Evolutionary conservation across 2,888 invertebrate species (phyloP).

Genomic region (Fabriciana adippe): DNA sequence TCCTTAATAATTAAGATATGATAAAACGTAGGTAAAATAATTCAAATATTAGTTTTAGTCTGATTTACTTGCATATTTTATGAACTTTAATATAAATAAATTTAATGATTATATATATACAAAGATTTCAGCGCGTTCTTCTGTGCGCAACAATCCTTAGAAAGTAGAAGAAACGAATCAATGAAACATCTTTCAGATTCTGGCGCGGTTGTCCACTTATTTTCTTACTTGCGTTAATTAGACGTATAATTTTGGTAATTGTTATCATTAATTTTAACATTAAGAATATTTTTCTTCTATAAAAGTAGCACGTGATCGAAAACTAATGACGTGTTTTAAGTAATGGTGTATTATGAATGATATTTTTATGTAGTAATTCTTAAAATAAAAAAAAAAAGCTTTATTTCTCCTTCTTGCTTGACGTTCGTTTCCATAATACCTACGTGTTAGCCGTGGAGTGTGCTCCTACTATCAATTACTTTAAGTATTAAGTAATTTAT

Average conservation of each 20-base stretch:
- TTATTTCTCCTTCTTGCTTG: no score
- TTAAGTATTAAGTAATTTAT: no score
- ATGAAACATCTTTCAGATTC: conserved; percentile 38
- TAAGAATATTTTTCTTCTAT: conserved; percentile 19
- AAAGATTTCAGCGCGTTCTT: background rate
- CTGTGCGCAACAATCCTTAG: conserved; percentile 14
- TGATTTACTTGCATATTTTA: no score
- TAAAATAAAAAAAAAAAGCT: no score
- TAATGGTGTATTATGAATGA: background rate
- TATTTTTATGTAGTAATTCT: background rate
- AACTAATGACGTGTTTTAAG: conserved; percentile 30
- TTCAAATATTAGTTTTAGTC: no score
- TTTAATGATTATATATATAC: no score
- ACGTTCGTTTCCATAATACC: no score
- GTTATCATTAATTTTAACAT: conserved; percentile 30
- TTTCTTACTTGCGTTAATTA: conserved; percentile 37
- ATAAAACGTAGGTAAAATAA: no score
- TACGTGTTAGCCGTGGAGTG: no score
- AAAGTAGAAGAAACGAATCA: conserved; percentile 37
- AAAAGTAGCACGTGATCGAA: conserved; percentile 29
- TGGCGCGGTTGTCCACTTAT: conserved; percentile 37
- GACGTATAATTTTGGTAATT: conserved; percentile 39
- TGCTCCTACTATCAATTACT: no score
- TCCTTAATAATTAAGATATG: no score
- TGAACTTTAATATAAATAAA: no score